Conservation (phyloP, 1,140 invertebrate species). For the Drosophila burlai region DNA sequence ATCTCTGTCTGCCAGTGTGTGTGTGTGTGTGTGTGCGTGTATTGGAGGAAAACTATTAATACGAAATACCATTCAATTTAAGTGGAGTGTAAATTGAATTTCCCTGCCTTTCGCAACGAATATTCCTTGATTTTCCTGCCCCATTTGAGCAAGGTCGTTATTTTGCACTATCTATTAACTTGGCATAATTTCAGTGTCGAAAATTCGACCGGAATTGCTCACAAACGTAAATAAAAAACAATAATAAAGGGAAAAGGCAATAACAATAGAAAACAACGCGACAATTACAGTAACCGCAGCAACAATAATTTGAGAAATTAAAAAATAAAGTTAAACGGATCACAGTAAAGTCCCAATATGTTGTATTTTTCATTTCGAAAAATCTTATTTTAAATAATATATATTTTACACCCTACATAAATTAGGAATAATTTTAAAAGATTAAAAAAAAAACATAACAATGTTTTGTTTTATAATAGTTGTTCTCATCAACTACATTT, state of each 20-base stretch:
- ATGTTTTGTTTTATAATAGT: no score
- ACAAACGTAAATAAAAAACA: conserved; percentile 18
- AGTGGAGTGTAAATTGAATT: conserved; percentile 52
- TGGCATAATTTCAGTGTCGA: conserved; percentile 54
- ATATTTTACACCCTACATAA: background rate
- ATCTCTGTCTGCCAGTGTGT: conserved; percentile 17
- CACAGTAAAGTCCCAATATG: conserved; percentile 17
- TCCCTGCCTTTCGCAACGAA: conserved; percentile 39
- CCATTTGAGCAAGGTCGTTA: conserved; percentile 29
- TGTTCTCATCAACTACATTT: no score
- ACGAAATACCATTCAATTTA: conserved; percentile 28
- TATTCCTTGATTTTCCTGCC: background rate
- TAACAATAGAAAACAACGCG: conserved; percentile 11
- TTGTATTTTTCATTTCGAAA: background rate
- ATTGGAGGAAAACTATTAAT: conserved; percentile 35
- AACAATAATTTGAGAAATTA: conserved; percentile 26
- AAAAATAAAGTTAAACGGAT: conserved; percentile 7
- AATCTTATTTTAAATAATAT: background rate
- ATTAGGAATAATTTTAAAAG: background rate
- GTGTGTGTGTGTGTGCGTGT: conserved; percentile 26
- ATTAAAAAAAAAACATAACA: no score
- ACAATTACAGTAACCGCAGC: conserved; percentile 39
- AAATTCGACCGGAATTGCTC: conserved; percentile 41
- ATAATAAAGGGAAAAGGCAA: conserved; percentile 10
- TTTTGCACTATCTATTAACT: conserved; percentile 20